A percentile compares a stretch with the other conserved stretches of the same genome.
phyloP scores from a whole-genome alignment of 2,888 invertebrate genomes.

The Spisula solida region DNA sequence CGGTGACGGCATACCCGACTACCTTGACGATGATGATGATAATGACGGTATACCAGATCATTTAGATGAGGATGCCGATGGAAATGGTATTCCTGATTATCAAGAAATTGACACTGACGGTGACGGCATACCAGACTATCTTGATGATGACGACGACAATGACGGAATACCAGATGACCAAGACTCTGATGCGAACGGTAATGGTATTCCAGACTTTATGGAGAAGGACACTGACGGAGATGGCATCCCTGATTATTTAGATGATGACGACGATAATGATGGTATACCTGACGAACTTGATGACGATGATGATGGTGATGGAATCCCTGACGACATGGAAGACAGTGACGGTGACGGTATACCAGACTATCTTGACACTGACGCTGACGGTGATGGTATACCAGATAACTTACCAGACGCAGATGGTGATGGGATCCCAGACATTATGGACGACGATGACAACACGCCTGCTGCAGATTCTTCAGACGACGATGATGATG shows the following conservation, averaged over 20 bases:
- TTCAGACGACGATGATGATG: not conserved
- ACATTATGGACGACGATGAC: constrained; percentile 74
- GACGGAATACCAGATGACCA: constrained; percentile 82
- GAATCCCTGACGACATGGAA: constrained; percentile 81
- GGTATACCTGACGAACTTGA: constrained; percentile 79
- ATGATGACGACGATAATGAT: constrained; percentile 81
- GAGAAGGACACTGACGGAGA: constrained; percentile 82
- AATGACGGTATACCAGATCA: constrained; percentile 81
- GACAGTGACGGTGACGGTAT: constrained; percentile 84
- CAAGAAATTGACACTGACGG: constrained; percentile 80
- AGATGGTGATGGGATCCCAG: constrained; percentile 84
- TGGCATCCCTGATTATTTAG: constrained; percentile 84
- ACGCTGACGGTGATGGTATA: constrained; percentile 82
- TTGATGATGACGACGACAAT: constrained; percentile 76
- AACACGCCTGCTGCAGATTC: constrained; percentile 65
- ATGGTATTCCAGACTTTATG: constrained; percentile 81
- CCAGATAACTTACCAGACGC: constrained; percentile 73
- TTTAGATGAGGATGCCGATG: constrained; percentile 83
- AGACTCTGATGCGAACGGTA: constrained; percentile 82
- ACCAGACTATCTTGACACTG: constrained; percentile 81
- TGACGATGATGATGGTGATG: constrained; percentile 78
- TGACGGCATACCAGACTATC: constrained; percentile 82
- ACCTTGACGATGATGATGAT: constrained; percentile 78
- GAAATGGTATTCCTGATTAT: constrained; percentile 76
- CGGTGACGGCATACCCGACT: constrained; percentile 85